These are phyloP conservation scores for Thera obeliscata DNA, from an alignment of 2,888 invertebrate species.

Conservation along the genomic window DNA sequence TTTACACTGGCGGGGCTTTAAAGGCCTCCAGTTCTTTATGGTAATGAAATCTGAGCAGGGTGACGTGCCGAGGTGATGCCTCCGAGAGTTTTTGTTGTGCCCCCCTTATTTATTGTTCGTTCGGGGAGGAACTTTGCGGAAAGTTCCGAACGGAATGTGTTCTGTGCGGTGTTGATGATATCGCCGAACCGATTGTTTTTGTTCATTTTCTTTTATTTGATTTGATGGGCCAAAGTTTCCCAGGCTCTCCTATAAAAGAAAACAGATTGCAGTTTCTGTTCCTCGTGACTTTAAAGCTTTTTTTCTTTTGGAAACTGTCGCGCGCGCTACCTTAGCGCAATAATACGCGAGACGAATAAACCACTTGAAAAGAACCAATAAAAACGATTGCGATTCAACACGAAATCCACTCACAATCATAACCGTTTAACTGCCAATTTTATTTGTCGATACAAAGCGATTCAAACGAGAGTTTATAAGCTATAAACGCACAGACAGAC, in stretches of 20 bases:
- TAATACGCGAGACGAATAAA: conserved; percentile 45
- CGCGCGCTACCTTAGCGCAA: conserved; percentile 17
- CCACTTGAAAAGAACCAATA: conserved; percentile 50
- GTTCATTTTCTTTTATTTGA: conserved; percentile 59
- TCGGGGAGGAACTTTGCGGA: conserved; percentile 72
- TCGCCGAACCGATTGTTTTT: conserved; percentile 61
- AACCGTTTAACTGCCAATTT: conserved; percentile 67
- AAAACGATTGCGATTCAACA: conserved; percentile 63
- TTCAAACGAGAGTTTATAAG: conserved; percentile 80
- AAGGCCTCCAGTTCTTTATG: conserved; percentile 85
- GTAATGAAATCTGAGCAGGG: conserved; percentile 85
- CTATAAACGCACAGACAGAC: conserved; percentile 82
- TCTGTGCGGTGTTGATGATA: conserved; percentile 71
- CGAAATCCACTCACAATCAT: conserved; percentile 72
- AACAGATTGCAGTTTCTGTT: conserved; percentile 22
- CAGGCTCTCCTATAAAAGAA: conserved; percentile 25
- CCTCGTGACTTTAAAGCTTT: conserved; percentile 4
- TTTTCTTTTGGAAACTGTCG: background rate
- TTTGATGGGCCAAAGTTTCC: conserved; percentile 43
- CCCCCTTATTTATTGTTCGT: conserved; percentile 82
- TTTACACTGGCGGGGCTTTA: conserved; percentile 83
- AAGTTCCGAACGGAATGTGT: conserved; percentile 78
- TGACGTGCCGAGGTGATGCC: conserved; percentile 82
- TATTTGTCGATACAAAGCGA: conserved; percentile 77
- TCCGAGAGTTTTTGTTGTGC: conserved; percentile 82